A percentile compares a stretch with the other conserved stretches of the same genome.
Conservation (phyloP, 2,888 invertebrate genomes). For the Drosophila gaucha region DNA sequence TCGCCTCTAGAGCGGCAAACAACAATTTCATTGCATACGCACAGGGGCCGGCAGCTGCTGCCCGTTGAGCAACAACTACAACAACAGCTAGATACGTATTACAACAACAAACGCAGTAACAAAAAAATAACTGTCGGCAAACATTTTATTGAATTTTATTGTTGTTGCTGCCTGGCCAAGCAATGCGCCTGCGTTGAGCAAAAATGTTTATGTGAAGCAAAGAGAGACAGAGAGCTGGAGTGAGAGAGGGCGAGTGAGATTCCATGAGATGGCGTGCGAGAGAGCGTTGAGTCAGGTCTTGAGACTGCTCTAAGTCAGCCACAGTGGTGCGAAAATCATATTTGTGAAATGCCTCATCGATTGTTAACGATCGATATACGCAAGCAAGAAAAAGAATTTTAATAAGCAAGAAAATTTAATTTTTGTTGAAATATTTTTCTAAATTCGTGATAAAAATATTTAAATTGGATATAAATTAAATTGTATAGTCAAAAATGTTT, state of each 20-base stretch:
- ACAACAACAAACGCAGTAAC: constrained; percentile 22
- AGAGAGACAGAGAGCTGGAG: constrained; percentile 1
- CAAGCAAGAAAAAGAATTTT: too few relatives aligned
- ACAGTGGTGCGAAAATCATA: neutral
- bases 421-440: neutral
- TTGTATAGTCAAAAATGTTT: neutral
- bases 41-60: constrained; percentile 60
- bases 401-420: neutral
- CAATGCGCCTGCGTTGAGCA: constrained; percentile 59
- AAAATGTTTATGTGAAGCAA: constrained; percentile 3
- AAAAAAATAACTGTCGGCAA: constrained; percentile 60
- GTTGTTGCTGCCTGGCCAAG: constrained; percentile 26
- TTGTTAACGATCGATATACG: neutral
- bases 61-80: constrained; percentile 19
- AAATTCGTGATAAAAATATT: neutral
- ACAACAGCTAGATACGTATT: constrained; percentile 4
- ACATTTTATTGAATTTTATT: constrained; percentile 61
- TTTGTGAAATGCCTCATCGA: too few relatives aligned
- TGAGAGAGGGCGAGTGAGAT: neutral
- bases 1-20: constrained; percentile 29
- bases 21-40: constrained; percentile 65
- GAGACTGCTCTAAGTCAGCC: neutral
- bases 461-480: constrained; percentile 1
- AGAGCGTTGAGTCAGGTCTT: constrained; percentile 5
- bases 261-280: neutral